Evolutionary conservation across 2,797 vertebrate genomes (phyloP).

Genomic region (Platyrinchus mystaceus): DNA sequence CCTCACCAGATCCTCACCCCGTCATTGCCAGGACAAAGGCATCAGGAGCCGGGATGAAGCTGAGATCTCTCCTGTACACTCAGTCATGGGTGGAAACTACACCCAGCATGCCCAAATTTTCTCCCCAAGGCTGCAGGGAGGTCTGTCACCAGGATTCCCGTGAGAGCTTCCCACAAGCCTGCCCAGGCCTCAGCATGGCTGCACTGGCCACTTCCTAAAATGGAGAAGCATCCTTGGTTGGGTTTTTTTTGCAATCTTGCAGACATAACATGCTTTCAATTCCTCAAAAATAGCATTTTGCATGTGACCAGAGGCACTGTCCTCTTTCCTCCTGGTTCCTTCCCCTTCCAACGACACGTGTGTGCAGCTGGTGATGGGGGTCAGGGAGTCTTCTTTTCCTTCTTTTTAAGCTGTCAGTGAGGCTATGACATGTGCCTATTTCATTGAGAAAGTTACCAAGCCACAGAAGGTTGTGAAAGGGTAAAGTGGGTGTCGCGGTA

Average conservation of each 20-base stretch:
- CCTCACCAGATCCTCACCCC: background rate
- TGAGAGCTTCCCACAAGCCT: background rate
- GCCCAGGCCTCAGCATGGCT: background rate
- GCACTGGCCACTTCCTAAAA: background rate
- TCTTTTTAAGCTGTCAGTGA: background rate
- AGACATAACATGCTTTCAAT: constrained; percentile 51
- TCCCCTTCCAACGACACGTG: constrained; percentile 15
- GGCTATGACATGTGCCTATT: background rate
- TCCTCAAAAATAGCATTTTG: constrained; percentile 43
- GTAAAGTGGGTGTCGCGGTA: background rate
- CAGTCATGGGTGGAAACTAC: background rate
- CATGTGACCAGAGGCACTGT: constrained; percentile 20
- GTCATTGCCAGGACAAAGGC: background rate
- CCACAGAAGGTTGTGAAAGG: background rate
- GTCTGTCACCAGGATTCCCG: background rate
- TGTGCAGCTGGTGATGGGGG: background rate
- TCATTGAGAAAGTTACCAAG: constrained; percentile 30
- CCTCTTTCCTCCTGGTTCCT: background rate
- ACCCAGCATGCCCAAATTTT: fast-evolving
- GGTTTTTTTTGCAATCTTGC: constrained; percentile 5
- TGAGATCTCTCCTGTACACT: background rate
- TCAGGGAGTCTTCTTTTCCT: background rate
- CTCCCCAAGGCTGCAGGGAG: fast-evolving
- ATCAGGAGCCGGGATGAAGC: fast-evolving
- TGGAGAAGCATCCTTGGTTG: background rate